Conservation (phyloP, 2,113 vertebrate genomes). For the Esox niger region DNA sequence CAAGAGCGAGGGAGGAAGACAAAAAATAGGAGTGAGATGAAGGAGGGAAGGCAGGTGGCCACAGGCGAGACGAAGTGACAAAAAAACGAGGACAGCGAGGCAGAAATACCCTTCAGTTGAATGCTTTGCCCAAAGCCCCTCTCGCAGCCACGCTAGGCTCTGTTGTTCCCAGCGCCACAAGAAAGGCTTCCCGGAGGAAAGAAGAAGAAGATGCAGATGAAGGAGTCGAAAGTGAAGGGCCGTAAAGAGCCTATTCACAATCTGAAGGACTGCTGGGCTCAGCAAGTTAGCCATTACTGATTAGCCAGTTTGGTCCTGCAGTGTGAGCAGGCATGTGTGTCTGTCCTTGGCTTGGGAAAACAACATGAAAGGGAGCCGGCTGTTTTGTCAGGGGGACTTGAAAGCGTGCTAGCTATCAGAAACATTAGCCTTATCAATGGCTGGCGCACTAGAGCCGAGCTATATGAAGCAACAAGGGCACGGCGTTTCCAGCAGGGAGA, state of each 20-base stretch:
- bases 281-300: slow-evolving; percentile 85
- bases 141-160: slow-evolving; percentile 8
- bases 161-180: slow-evolving; percentile 11
- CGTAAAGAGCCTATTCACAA: slow-evolving; percentile 47
- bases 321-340: slow-evolving; percentile 63
- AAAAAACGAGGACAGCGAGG: slow-evolving; percentile 6
- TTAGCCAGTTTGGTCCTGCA: slow-evolving; percentile 78
- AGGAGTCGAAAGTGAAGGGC: not conserved
- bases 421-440: slow-evolving; percentile 84
- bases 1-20: slow-evolving; percentile 42
- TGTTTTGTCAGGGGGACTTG: slow-evolving; percentile 82
- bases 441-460: slow-evolving; percentile 71
- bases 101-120: slow-evolving; percentile 11
- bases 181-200: slow-evolving; percentile 9
- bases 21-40: not conserved
- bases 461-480: slow-evolving; percentile 86
- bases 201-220: not conserved
- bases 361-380: slow-evolving; percentile 86
- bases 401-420: slow-evolving; percentile 87
- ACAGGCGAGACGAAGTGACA: not conserved
- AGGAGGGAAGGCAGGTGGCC: slow-evolving; percentile 27
- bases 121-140: slow-evolving; percentile 13
- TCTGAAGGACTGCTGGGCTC: slow-evolving; percentile 66
- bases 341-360: slow-evolving; percentile 88
- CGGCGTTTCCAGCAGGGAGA: slow-evolving; percentile 71